Percentiles rank a stretch among this genome's conserved stretches.
phyloP scores from a whole-genome alignment of 2,113 vertebrate genomes.

The Aptenodytes patagonicus region DNA sequence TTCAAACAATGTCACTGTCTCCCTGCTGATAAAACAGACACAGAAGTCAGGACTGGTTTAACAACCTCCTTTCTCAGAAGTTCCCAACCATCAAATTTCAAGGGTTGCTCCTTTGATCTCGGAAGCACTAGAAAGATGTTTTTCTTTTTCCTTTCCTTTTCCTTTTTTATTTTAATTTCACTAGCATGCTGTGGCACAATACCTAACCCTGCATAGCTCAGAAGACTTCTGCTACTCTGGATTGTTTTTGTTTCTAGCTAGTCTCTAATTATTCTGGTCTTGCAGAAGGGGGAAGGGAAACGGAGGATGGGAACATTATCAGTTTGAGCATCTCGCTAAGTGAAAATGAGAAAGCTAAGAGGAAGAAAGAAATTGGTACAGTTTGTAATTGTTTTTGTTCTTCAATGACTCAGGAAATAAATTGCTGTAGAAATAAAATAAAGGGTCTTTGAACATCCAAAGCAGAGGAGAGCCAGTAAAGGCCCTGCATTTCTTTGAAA shows the following conservation, averaged over 20 bases:
- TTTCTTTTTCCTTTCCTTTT: not conserved
- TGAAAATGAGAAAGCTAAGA: constrained; percentile 42
- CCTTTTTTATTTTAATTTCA: constrained; percentile 9
- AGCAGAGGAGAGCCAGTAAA: constrained; percentile 41
- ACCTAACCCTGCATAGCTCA: not conserved
- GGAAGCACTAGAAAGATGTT: not conserved
- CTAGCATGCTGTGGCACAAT: not conserved
- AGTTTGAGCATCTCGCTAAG: not conserved
- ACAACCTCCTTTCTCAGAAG: constrained; percentile 34
- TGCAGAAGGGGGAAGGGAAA: not conserved
- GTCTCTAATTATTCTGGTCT: not conserved
- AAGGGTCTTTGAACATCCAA: constrained; percentile 26
- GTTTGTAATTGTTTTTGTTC: constrained; percentile 58
- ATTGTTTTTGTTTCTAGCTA: not conserved
- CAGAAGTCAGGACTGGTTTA: constrained; percentile 33
- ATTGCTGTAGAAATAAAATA: not conserved
- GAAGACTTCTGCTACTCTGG: not conserved
- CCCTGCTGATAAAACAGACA: constrained; percentile 6
- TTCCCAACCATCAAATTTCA: constrained; percentile 47
- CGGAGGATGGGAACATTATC: not conserved
- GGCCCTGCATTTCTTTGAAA: constrained; percentile 1
- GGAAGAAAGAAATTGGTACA: constrained; percentile 18
- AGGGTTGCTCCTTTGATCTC: constrained; percentile 55
- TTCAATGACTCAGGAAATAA: constrained; percentile 50
- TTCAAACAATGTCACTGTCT: constrained; percentile 47